Base-by-base conservation (phyloP, 2,888 invertebrate species). In the Ametastegia equiseti region DNA sequence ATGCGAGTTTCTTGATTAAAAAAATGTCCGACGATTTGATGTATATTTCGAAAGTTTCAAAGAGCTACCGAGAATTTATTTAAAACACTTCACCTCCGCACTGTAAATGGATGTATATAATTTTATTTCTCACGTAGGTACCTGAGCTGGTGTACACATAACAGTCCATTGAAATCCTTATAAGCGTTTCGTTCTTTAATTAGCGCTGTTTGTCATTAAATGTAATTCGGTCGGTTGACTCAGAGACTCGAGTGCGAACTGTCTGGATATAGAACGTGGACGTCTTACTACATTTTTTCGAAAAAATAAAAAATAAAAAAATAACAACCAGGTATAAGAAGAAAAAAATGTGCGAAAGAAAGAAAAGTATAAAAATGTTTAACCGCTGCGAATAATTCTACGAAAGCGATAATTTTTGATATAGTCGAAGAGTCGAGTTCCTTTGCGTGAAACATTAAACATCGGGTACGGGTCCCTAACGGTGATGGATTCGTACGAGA, bases 141-240 rank as follows among this genome's bases (percentile, higher is more conserved):
- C 33, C 15, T 15, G n/a, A 67, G 39, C 15, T 1, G 1, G 23
- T 36, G 69, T 23, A 42, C n/a, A n/a, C n/a, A 69, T 6, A 23
- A 69, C 36, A 23, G n/a, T 42, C 69, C 42, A 69, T 69, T 19
- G 23, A 69, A 69, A 23, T 36, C 69, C 13, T 11, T 69, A 39
- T 69, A 11, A 69, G 39, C 15, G 5, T 33, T 23, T 42, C n/a
- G 23, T 36, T 69, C 23, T 69, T 42, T 23, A 69, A 69, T 69
- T 69, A 69, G 5, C 42, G 42, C 11, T 69, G 33, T 69, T 69
- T 42, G 69, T 69, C 69, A 69, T 69, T 69, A 69, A 67, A 69
- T 42, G n/a, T 69, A 42, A 69, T 69, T 42, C 27, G 69, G 69
- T 42, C 6, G 27, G 42, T 23, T 69, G 69, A 36, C 9, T 69